Percentiles rank a stretch among this genome's conserved stretches.
phyloP scores from a whole-genome alignment of 64 coral and sea anemone species.

The Montipora foliosa region DNA sequence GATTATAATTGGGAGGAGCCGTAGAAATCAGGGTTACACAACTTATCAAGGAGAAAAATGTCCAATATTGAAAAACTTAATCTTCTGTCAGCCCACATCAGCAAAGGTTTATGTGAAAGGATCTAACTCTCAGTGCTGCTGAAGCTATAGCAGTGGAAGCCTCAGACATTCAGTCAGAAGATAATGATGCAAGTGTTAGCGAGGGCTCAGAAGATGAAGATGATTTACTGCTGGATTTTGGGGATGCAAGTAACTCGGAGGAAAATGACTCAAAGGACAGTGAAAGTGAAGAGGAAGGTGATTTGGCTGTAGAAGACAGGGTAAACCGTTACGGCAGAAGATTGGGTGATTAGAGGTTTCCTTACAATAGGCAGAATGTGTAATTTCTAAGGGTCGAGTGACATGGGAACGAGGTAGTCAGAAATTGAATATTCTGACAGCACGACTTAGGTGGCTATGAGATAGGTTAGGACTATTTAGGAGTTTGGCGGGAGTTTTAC shows the following conservation, averaged over 20 bases:
- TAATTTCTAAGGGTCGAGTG: no score
- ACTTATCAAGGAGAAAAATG: conserved; percentile 49
- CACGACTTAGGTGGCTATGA: no score
- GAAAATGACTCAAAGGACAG: conserved; percentile 1
- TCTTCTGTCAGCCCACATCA: conserved; percentile 36
- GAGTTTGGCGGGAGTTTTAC: no score
- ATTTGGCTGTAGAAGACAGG: neutral
- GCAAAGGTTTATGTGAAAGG: conserved; percentile 27
- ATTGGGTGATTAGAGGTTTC: no score
- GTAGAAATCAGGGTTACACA: neutral
- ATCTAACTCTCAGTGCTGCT: conserved; percentile 41
- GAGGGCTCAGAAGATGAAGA: conserved; percentile 20
- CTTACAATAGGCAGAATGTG: no score
- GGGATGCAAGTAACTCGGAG: conserved; percentile 11
- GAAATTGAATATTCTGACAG: no score
- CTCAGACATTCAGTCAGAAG: conserved; percentile 42
- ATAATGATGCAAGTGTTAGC: conserved; percentile 12
- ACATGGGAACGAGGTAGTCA: no score
- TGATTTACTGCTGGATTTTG: conserved; percentile 24
- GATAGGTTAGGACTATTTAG: no score
- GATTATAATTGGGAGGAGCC: no score
- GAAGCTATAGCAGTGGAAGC: conserved; percentile 40
- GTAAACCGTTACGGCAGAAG: no score
- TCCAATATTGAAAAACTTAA: conserved; percentile 51
- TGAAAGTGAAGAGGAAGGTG: conserved; percentile 17